Base-by-base conservation (phyloP, 2,888 invertebrate species). In the Hypena proboscidalis region DNA sequence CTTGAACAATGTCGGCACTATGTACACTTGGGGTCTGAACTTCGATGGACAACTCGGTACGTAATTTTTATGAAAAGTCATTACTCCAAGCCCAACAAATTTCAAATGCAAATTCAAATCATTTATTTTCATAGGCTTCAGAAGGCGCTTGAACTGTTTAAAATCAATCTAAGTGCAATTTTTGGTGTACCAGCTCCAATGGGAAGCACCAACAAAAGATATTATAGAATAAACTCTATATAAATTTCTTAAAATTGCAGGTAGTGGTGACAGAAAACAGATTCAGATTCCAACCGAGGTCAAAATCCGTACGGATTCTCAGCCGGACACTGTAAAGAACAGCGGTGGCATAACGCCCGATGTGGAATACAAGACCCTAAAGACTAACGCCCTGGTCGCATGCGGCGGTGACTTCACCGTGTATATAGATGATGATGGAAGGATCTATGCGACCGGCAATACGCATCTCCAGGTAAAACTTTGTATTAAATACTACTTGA, bases 11-110 rank as follows among this genome's bases (percentile, higher is more conserved):
- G 92, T 93, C 35, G 96, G 96, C 3, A 92, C 93, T 4, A 80
- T 97, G 1, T 97, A 95, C 66, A 93, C 95, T 0, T 98, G 97
- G 97, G 98, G 98, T 1, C 93, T 96, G 51, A 97, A 97, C 83
- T 93, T 97, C 50, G 97, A 98, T 74, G 97, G 97, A 20, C 98
- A 98, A 77, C 86, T 98, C 37, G 97, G 97, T 90, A 52, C 68
- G 71, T 58, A 17, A 9, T 7, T n/a, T 1, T 14, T 4, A 23
- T 34, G n/a, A n/a, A n/a, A n/a, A n/a, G n/a, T n/a, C n/a, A n/a
- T n/a, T n/a, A n/a, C 38, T 13, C 26, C 8, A 20, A n/a, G 6
- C 8, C n/a, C n/a, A n/a, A n/a, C n/a, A n/a, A n/a, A n/a, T n/a
- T n/a, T n/a, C n/a, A n/a, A n/a, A n/a, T n/a, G n/a, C n/a, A n/a